Conservation (phyloP, 2,888 invertebrate species). For the Acanthopleura granulata region DNA sequence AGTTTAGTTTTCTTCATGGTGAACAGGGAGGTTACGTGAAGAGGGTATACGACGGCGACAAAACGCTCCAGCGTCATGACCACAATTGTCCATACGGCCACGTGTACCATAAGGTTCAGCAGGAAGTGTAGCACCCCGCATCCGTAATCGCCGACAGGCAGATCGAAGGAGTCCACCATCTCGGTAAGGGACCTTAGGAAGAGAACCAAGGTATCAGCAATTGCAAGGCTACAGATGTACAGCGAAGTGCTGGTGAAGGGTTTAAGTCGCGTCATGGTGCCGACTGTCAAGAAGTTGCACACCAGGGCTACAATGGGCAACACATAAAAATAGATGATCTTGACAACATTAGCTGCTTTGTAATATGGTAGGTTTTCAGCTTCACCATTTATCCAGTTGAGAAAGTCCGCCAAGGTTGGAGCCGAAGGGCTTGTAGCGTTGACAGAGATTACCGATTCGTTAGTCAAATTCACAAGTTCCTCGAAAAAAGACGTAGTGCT, state of each 20-base stretch:
- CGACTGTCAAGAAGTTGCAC: background rate
- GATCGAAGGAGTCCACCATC: background rate
- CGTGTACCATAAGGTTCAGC: background rate
- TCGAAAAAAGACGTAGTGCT: too few relatives aligned
- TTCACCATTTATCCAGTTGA: too few relatives aligned
- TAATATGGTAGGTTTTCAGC: too few relatives aligned
- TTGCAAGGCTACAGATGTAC: background rate
- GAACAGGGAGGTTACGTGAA: background rate
- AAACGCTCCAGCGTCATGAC: slow-evolving; percentile 13
- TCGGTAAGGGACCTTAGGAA: background rate
- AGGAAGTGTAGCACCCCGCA: background rate
- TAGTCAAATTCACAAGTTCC: too few relatives aligned
- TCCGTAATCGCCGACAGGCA: background rate
- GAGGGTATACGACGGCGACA: background rate
- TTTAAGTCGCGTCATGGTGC: background rate
- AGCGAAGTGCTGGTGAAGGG: slow-evolving; percentile 17
- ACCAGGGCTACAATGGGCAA: background rate
- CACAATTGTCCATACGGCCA: background rate
- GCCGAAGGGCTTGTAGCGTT: too few relatives aligned
- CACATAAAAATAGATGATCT: background rate
- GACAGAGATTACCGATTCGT: too few relatives aligned
- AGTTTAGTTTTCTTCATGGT: slow-evolving; percentile 9
- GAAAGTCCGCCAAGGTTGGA: too few relatives aligned
- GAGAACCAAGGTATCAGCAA: background rate
- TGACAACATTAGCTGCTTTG: too few relatives aligned